These are phyloP conservation scores for Stichodactyla mertensii DNA, from an alignment of 64 coral and sea anemone genomes.

Conservation along the genomic window DNA sequence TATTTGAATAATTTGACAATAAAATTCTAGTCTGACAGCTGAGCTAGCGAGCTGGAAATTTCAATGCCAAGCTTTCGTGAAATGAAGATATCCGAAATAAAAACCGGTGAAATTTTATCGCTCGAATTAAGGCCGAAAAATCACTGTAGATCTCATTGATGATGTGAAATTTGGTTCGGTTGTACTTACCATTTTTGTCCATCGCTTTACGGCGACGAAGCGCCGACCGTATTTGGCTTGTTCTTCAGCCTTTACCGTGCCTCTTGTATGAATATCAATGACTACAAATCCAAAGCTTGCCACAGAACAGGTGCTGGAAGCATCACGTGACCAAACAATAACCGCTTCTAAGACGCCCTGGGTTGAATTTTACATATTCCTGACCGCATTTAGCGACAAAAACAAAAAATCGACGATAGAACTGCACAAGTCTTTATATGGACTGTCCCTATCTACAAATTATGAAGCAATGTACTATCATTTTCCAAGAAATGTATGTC, in stretches of 20 bases:
- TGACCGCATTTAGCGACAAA: neutral
- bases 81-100: neutral
- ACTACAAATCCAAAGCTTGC: neutral
- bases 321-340: constrained; percentile 14
- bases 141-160: neutral
- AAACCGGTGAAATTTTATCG: neutral
- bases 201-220: constrained; percentile 25
- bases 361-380: constrained; percentile 4
- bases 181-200: constrained; percentile 19
- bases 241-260: constrained; percentile 4
- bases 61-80: neutral
- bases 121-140: neutral
- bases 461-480: neutral
- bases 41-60: neutral
- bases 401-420: neutral
- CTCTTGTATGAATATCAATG: constrained; percentile 28
- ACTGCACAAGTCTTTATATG: neutral
- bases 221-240: constrained; percentile 15
- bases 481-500: too few relatives aligned
- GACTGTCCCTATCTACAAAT: neutral
- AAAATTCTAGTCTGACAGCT: constrained; percentile 25
- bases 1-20: constrained; percentile 26
- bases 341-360: constrained; percentile 19
- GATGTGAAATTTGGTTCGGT: neutral
- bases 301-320: constrained; percentile 2